Base-by-base conservation (phyloP, 2,797 vertebrate species). In the Psittacula derbiana region DNA sequence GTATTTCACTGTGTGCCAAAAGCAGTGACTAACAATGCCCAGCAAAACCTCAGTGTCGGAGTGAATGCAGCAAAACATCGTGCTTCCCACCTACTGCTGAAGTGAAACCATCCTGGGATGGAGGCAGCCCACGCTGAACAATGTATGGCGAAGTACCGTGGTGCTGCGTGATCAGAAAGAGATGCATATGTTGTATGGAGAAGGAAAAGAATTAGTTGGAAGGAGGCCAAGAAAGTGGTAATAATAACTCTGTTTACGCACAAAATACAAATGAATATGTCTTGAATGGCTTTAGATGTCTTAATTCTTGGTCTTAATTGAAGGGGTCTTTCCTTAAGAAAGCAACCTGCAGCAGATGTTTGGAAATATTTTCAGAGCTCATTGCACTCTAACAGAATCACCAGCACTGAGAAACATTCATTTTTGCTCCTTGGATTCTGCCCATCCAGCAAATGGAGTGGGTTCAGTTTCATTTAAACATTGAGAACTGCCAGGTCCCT, bases 401-500 rank as follows among this genome's bases (percentile, higher is more conserved):
- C 25, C 80, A 92, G 44, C 25, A 6, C 43, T 36, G 73, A 93
- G 73, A 93, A 94, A 92, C 81, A 64, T 76, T 95, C 80, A 25
- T 33, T 96, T 93, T 87, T 67, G 17, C 41, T 90, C 85, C 87
- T 88, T 84, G 80, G 66, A 90, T 79, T 84, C 78, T 81, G 49
- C 71, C 70, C 80, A 95, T 93, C 71, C 78, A 38, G 88, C 67
- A 86, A 84, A 92, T 66, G 67, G 71, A 82, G 64, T n/a, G 24
- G 86, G 64, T 80, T 92, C 83, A 43, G 78, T 87, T 94, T 88
- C 90, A 86, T 88, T 92, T 86, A 92, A 82, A 57, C 16, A 67
- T 13, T 82, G 87, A 90, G 60, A 80, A 87, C 80, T 70, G 70
- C 75, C 72, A 93, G 92, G 83, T 47, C 67, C 41, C 64, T 76